Base-by-base conservation (phyloP, 2,797 vertebrate species). In the Xenentodon cancila region DNA sequence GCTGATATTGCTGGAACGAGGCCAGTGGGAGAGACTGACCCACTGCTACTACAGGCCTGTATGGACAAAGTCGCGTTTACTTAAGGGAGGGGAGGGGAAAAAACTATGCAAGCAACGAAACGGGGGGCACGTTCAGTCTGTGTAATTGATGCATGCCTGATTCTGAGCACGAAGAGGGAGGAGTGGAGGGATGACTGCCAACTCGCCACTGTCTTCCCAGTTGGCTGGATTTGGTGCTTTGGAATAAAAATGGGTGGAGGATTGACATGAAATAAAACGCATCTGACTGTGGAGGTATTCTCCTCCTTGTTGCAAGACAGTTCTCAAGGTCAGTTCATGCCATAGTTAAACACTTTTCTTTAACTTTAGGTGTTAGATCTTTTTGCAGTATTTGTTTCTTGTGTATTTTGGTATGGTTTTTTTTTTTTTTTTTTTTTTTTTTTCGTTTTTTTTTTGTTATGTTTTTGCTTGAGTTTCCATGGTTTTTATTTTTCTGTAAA, bases 121-220 rank as follows among this genome's bases (percentile, higher is more conserved):
- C 48, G 34, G 59, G 48, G 73, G 70, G 58, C 68, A 73, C 49
- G 59, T 59, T 79, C 68, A 62, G 66, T 85, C 85, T 75, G 82
- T 49, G 73, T 91, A 91, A 88, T 64, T 92, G 88, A 90, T 91
- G 88, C 68, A 4, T 68, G 68, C 70, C 72, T 92, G 88, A 86
- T 73, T 88, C 78, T 77, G 71, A 89, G 80, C 82, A 79, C 78
- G 43, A 80, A 86, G 84, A 75, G 13, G 74, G 73, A 75, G 72
- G 45, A 74, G 66, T 53, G 0, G 69, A 67, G 82, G 73, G 81
- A 17, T 71, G 49, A 59, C 25, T 63, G 32, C 3, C 60, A 43
- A 44, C 32, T 68, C 9, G 34, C 69, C 62, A 27, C 58, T 59
- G 64, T 54, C 68, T 76, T 52, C 25, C 54, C 54, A 63, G 46